A percentile compares a stretch with the other conserved stretches of the same genome.
Conservation (phyloP, 2,797 vertebrate species). For the Myripristis jacobus region DNA sequence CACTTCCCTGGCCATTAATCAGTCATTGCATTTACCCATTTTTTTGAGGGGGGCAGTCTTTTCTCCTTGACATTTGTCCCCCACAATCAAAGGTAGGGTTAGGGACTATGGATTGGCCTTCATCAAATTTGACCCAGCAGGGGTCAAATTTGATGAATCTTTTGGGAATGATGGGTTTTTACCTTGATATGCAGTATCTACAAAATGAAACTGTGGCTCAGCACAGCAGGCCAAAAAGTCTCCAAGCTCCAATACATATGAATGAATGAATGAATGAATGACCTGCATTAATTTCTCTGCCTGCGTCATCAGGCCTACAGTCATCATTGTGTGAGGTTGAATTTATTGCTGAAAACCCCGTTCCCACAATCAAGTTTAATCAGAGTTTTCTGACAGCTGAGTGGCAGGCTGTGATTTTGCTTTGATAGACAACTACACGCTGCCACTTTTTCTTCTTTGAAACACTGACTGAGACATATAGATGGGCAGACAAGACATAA, state of each 20-base stretch:
- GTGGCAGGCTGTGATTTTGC: constrained; percentile 51
- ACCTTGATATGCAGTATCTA: too few species aligned
- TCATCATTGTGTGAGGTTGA: constrained; percentile 27
- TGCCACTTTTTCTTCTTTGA: constrained; percentile 32
- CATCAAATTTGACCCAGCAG: too few species aligned
- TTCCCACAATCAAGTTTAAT: constrained; percentile 44
- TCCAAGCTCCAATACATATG: too few species aligned
- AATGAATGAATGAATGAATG: too few species aligned
- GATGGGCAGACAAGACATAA: constrained; percentile 14
- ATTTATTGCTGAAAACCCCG: constrained; percentile 26
- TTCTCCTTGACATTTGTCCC: constrained; percentile 12
- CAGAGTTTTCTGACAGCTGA: constrained; percentile 56
- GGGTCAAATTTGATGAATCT: too few species aligned
- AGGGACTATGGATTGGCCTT: not conserved
- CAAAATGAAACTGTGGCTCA: too few species aligned
- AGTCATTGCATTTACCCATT: constrained; percentile 47
- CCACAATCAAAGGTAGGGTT: too few species aligned
- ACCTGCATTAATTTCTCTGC: not conserved
- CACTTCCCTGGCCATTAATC: constrained; percentile 56
- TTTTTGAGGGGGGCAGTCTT: constrained; percentile 1
- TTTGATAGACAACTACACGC: constrained; percentile 33
- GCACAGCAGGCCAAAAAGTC: too few species aligned
- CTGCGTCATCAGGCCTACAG: constrained; percentile 7
- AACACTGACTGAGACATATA: constrained; percentile 16
- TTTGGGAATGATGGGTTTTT: too few species aligned